Percentiles rank a stretch among this genome's conserved stretches.
Evolutionary conservation across 2,113 vertebrate species (phyloP).

Genomic region (Canis aureus): DNA sequence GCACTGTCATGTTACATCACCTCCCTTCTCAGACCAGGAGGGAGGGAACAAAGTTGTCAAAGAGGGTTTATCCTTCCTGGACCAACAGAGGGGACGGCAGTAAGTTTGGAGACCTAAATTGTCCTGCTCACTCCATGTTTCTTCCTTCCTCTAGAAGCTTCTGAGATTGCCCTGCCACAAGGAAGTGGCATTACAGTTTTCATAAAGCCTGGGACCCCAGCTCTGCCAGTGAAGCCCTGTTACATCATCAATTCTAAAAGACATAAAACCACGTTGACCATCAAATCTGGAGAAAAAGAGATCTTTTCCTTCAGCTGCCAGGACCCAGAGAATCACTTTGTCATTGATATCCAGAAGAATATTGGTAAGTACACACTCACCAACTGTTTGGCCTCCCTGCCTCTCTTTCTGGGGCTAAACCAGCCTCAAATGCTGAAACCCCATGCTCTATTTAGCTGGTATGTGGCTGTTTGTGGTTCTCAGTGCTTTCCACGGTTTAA

Average conservation of each 20-base stretch:
- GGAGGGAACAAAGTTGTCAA: background rate
- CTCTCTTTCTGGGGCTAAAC: background rate
- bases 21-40: background rate
- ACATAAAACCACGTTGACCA: conserved; percentile 30
- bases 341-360: conserved; percentile 84
- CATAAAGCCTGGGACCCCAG: conserved; percentile 72
- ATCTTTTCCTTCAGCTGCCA: conserved; percentile 87
- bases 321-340: conserved; percentile 85
- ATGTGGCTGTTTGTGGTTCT: background rate
- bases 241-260: conserved; percentile 60
- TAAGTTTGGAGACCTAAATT: background rate
- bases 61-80: background rate
- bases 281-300: conserved; percentile 85
- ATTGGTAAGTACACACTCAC: conserved; percentile 85
- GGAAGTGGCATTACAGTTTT: conserved; percentile 77
- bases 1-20: background rate
- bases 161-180: conserved; percentile 75
- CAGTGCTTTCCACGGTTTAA: background rate
- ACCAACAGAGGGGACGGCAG: background rate
- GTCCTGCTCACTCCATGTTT: background rate
- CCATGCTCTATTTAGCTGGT: background rate
- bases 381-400: background rate
- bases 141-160: conserved; percentile 81
- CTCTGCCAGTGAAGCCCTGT: conserved; percentile 70
- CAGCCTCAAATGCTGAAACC: background rate